Evolutionary conservation across 2,113 vertebrate species (phyloP).

Genomic region (Stegastes partitus): DNA sequence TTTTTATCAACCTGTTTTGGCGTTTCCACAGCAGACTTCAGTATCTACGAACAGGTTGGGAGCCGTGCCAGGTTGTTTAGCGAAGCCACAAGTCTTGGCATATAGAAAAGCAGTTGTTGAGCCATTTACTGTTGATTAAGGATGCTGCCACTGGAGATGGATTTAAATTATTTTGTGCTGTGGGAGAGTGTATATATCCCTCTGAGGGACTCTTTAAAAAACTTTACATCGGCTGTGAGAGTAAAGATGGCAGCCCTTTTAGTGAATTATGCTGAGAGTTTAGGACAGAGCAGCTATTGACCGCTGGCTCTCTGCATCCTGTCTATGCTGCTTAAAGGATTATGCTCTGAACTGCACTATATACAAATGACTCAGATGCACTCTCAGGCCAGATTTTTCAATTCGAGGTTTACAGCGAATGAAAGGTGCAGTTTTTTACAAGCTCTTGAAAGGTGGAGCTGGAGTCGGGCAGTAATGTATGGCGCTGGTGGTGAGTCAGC

Average conservation of each 20-base stretch:
- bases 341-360: background rate
- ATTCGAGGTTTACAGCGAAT: background rate
- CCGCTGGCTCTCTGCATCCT: background rate
- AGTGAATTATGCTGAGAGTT: background rate
- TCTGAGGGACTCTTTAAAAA: background rate
- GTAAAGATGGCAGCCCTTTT: conserved; percentile 5
- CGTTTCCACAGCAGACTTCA: background rate
- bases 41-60: background rate
- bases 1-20: background rate
- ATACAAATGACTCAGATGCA: background rate
- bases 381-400: background rate
- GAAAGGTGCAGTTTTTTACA: background rate
- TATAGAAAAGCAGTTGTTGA: background rate
- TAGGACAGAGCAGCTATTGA: background rate
- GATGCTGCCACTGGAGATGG: background rate
- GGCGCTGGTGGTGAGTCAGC: background rate
- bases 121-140: conserved; percentile 15
- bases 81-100: background rate
- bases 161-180: background rate
- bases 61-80: background rate
- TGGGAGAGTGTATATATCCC: background rate
- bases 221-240: background rate
- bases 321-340: background rate
- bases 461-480: background rate
- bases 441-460: background rate